Evolutionary conservation across 53 echinoderm and acorn worm species (phyloP).

Genomic region (Temnopleurus reevesii): DNA sequence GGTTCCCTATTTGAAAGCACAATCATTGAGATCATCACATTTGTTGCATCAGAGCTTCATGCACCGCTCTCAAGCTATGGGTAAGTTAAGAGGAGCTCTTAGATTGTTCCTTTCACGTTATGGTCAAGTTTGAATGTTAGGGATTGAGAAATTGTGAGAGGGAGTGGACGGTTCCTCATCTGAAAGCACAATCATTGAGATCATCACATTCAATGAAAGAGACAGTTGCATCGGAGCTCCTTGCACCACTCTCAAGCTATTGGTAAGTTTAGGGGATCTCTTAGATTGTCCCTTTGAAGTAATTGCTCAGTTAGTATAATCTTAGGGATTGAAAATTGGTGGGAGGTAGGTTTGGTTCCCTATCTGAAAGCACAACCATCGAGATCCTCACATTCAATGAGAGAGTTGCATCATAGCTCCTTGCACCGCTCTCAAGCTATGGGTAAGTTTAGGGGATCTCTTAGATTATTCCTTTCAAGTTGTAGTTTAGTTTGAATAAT

Average conservation of each 20-base stretch:
- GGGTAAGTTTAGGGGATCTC: conserved; percentile 95
- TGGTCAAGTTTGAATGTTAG: too few species aligned
- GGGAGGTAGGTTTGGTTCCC: conserved; percentile 33
- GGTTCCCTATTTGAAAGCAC: not conserved
- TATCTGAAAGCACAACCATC: not conserved
- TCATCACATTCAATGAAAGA: conserved; percentile 83
- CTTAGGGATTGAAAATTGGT: conserved; percentile 79
- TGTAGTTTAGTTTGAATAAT: too few species aligned
- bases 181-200: conserved; percentile 22
- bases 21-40: too few species aligned
- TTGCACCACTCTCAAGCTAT: conserved; percentile 88
- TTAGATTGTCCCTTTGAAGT: too few species aligned
- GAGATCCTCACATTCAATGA: conserved; percentile 79
- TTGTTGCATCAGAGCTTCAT: too few species aligned
- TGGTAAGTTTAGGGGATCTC: conserved; percentile 66
- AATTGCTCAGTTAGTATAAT: too few species aligned
- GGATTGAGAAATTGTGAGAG: conserved; percentile 82
- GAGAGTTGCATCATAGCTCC: conserved; percentile 81
- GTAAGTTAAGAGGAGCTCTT: too few species aligned
- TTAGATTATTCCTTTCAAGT: too few species aligned
- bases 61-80: too few species aligned
- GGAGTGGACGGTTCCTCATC: not conserved
- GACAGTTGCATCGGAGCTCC: conserved; percentile 81
- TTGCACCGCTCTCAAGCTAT: conserved; percentile 89
- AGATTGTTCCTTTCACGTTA: too few species aligned